Evolutionary conservation across 2,888 invertebrate genomes (phyloP), one percentile per base, ranked within the genome.

Genomic region (Stenurella melanura): DNA sequence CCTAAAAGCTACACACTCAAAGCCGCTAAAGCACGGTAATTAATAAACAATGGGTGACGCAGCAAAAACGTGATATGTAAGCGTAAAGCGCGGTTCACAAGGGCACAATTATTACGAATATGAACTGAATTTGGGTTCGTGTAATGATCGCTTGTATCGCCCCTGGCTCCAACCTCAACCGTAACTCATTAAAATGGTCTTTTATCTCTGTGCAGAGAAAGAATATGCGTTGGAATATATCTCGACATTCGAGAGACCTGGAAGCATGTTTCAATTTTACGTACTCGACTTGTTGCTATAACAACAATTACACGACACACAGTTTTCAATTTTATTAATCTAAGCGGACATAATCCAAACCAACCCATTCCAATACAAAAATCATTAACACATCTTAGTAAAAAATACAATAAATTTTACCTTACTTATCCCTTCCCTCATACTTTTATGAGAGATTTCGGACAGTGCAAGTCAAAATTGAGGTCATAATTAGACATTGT

Each of bases 41-140:
- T 50, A 50, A 50, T 50, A 50, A 50, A 50, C 50, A 50, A 50
- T 50, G 50, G 50, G 50, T 50, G n/a, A 50, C 15, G 15, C n/a
- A 50, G n/a, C 50, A 50, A 50, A 50, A 50, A 50, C 50, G 50
- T 50, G 50, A 50, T 50, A 50, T 50, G 50, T 50, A 50, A 50
- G 50, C 50, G 15, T 50, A 50, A 50, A 50, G 50, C n/a, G 50
- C 50, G 50, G 50, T n/a, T 17, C 12, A n/a, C 50, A 42, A 42
- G 42, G 38, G 42, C 42, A 42, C 42, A 50, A 7, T 50, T 4
- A 50, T 50, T 50, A n/a, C 50, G n/a, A 50, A 50, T 12, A 50
- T 50, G 50, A 50, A 15, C 50, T 1, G 50, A 3, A 50, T 50
- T 50, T n/a, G 50, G n/a, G n/a, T 50, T n/a, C n/a, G 50, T 50